Conservation (phyloP, 2,113 vertebrate species). For the Psilopogon haemacephalus region DNA sequence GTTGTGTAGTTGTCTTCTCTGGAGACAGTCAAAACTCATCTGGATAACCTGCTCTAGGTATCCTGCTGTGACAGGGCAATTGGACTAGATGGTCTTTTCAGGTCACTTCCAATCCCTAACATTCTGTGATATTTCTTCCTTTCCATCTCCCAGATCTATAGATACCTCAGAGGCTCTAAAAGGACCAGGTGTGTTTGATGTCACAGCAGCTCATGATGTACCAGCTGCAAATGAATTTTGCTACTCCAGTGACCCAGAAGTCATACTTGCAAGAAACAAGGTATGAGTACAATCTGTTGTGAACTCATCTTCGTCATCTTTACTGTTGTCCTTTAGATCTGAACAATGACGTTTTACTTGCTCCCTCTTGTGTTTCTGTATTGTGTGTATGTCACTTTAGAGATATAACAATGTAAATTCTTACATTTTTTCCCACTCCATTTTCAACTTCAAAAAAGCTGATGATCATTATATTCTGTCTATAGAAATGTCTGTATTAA, state of each 20-base stretch:
- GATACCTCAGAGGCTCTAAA: conserved; percentile 69
- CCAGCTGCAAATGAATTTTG: conserved; percentile 70
- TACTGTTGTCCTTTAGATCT: not conserved
- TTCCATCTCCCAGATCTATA: conserved; percentile 57
- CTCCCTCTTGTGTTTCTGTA: not conserved
- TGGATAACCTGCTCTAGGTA: too few relatives aligned
- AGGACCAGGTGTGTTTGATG: conserved; percentile 63
- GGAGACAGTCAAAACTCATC: too few relatives aligned
- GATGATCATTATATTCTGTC: not conserved
- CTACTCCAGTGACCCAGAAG: conserved; percentile 22
- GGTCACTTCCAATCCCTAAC: too few relatives aligned
- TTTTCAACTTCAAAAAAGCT: not conserved
- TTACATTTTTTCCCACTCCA: not conserved
- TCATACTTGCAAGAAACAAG: conserved; percentile 68
- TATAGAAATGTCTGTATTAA: not conserved
- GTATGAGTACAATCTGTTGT: not conserved
- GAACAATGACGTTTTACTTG: not conserved
- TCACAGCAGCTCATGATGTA: conserved; percentile 73
- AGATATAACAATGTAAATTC: not conserved
- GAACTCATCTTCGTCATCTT: not conserved
- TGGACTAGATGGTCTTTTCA: too few relatives aligned
- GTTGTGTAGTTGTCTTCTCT: too few relatives aligned
- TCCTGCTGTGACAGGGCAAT: too few relatives aligned
- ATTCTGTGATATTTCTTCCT: not conserved
- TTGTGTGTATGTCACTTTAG: not conserved